Percentiles rank a stretch among this genome's conserved stretches.
phyloP scores from a whole-genome alignment of 2,797 vertebrate genomes.

The Rhinoraja longicauda region DNA sequence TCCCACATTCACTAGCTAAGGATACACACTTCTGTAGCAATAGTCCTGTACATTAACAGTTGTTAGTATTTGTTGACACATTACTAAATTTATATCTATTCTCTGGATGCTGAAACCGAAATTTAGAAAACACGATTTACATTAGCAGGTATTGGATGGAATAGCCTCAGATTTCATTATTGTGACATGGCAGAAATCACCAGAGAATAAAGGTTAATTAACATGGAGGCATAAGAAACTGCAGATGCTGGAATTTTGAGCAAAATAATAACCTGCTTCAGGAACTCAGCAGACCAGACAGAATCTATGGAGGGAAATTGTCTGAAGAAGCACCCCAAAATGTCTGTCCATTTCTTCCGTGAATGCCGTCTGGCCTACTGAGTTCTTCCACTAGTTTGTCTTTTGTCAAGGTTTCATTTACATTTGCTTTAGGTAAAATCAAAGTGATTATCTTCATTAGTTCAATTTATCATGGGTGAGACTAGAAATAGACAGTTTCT shows the following conservation, averaged over 20 bases:
- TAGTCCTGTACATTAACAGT: not conserved
- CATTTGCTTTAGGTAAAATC: not conserved
- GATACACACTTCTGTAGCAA: not conserved
- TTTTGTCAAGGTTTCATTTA: not conserved
- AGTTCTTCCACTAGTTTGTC: no score
- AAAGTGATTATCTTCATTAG: not conserved
- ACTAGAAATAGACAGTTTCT: not conserved
- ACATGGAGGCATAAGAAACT: not conserved
- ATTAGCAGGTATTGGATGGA: no score
- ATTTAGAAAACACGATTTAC: no score
- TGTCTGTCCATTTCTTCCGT: no score
- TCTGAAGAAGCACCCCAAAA: no score
- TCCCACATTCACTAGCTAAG: not conserved
- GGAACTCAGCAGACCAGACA: no score
- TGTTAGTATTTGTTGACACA: not conserved
- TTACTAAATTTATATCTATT: not conserved
- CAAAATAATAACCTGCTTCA: no score
- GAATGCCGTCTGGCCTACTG: no score
- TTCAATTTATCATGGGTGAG: not conserved
- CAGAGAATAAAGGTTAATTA: not conserved
- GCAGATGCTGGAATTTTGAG: no score
- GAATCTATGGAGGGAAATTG: no score
- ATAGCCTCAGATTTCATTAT: not conserved
- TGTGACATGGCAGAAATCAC: not conserved
- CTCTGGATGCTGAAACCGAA: not conserved